These are phyloP conservation scores for Labia minor DNA, from an alignment of 2,888 invertebrate genomes.

Conservation along the genomic window DNA sequence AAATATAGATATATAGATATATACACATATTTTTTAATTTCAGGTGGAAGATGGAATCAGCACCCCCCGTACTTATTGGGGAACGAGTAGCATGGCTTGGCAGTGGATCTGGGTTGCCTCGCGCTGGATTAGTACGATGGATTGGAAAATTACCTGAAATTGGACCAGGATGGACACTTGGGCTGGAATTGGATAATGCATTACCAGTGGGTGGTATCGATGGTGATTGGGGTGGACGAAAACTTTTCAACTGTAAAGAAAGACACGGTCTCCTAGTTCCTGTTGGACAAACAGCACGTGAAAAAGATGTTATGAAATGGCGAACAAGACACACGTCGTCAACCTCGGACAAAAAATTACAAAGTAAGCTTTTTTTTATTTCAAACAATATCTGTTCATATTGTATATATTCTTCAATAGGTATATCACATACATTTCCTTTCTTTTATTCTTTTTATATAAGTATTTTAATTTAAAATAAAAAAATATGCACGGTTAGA, in stretches of 20 bases:
- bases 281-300: conserved; percentile 24
- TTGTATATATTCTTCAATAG: no score
- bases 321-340: not conserved
- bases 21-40: no score
- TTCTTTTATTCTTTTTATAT: no score
- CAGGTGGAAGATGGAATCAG: conserved; percentile 15
- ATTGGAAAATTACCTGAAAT: conserved; percentile 41
- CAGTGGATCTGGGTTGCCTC: conserved; percentile 38
- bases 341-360: not conserved
- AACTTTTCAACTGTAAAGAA: conserved; percentile 30
- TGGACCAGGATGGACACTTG: conserved; percentile 38
- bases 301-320: conserved; percentile 20
- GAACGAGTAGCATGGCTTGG: conserved; percentile 42
- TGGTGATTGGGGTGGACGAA: conserved; percentile 30
- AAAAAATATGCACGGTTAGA: no score
- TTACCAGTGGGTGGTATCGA: conserved; percentile 32
- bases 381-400: no score
- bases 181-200: conserved; percentile 40
- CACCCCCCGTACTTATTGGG: conserved; percentile 34
- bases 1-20: no score
- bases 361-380: no score
- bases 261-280: conserved; percentile 32
- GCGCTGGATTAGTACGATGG: conserved; percentile 41
- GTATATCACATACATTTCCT: no score
- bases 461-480: no score